Base-by-base conservation (phyloP, 2,113 vertebrate genomes). In the Neodontobutis hainanensis region DNA sequence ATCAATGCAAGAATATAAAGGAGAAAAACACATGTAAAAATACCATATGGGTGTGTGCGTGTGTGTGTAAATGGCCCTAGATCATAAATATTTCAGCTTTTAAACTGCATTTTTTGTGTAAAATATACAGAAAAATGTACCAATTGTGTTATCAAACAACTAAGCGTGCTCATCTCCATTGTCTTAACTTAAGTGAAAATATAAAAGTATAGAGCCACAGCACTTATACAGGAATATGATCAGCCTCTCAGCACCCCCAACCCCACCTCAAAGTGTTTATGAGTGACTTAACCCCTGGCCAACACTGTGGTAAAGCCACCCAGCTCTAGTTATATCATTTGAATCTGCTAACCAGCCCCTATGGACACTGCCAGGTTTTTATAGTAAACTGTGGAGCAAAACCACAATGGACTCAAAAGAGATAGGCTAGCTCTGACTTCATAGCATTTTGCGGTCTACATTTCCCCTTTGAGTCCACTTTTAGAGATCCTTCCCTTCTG, bases 401-500 rank as follows among this genome's bases (percentile, higher is more conserved):
- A 87, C 90, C 89, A 86, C 89, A 86, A 75, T 65, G 65, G 83
- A 84, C 68, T 87, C 76, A 85, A 75, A 89, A 81, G 76, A 90
- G 80, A 89, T 85, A 85, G 73, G 65, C 85, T 76, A 49, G 60
- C 75, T 75, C 80, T 88, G 87, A 91, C 89, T 90, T 89, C 89
- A 89, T 78, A 86, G 78, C 72, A 75, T 85, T 84, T 71, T 89
- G 88, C 45, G 89, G 89, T 90, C 73, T 75, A 69, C 63, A 78
- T 77, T 86, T 85, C 80, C 81, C 49, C 81, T 83, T 75, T 75
- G 72, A 78, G 65, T 76, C 73, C 55, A 38, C 77, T 57, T 76
- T 67, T 76, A 19, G 48, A 71, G 73, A 48, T 84, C 68, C 79
- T 78, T 85, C 65, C 78, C 60, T 68, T 73, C 61, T 75, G 45